A percentile compares a stretch with the other conserved stretches of the same genome.
Evolutionary conservation across 2,797 vertebrate genomes (phyloP).

Genomic region (Catamblyrhynchus diadema): DNA sequence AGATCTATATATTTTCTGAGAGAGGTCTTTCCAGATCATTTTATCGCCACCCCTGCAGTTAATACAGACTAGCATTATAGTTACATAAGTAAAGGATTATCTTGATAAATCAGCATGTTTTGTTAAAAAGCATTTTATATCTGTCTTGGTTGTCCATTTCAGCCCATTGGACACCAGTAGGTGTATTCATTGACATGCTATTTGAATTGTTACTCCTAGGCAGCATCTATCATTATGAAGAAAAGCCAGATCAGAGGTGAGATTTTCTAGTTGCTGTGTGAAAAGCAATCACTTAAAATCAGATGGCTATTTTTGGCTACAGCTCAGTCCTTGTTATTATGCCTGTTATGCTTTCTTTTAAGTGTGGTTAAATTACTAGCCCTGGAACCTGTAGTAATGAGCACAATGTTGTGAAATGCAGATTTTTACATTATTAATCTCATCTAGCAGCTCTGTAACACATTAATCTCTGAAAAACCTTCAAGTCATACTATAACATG

Average conservation of each 20-base stretch:
- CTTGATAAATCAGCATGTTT: conserved; percentile 43
- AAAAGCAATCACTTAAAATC: neutral
- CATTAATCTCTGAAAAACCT: neutral
- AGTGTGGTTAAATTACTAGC: neutral
- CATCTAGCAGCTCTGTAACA: neutral
- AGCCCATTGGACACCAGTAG: neutral
- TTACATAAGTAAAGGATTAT: conserved; percentile 22
- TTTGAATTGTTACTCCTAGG: neutral
- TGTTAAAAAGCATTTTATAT: conserved; percentile 32
- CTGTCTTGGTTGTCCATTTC: neutral
- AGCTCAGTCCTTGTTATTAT: neutral
- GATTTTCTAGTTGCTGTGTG: neutral
- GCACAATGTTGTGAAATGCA: neutral
- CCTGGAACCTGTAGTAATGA: neutral
- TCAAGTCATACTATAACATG: neutral
- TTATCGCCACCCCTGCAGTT: neutral
- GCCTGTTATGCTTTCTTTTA: neutral
- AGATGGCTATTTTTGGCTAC: neutral
- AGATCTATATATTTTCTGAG: neutral
- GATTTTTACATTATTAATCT: neutral
- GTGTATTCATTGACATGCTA: neutral
- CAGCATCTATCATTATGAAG: neutral
- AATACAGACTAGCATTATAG: conserved; percentile 1
- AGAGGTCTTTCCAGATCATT: neutral
- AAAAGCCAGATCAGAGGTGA: neutral